Conservation (phyloP, 2,888 invertebrate genomes). For the Xylota sylvarum region DNA sequence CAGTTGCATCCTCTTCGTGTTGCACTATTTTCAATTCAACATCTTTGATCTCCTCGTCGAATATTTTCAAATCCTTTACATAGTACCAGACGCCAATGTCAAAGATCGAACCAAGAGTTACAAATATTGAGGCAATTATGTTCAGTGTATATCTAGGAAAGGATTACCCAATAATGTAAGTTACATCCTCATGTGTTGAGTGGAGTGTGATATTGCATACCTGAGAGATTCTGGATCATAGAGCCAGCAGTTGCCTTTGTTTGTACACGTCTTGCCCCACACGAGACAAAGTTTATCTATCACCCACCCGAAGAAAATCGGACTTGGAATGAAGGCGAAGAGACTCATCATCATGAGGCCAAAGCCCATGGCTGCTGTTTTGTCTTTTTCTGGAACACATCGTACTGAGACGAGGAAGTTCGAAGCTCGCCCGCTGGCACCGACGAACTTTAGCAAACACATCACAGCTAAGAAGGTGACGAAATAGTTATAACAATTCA, state of each 20-base stretch:
- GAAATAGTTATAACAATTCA: constrained; percentile 87
- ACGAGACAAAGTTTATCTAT: constrained; percentile 88
- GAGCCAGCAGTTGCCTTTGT: constrained; percentile 90
- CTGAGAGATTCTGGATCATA: constrained; percentile 88
- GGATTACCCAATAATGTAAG: too few species aligned
- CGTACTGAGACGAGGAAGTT: constrained; percentile 88
- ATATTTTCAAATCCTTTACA: constrained; percentile 89
- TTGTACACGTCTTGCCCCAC: constrained; percentile 90
- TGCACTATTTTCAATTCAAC: constrained; percentile 83
- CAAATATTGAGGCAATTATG: constrained; percentile 88
- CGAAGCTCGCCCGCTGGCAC: constrained; percentile 88
- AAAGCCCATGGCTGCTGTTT: constrained; percentile 90
- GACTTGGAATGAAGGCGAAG: constrained; percentile 91
- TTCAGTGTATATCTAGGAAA: constrained; percentile 87
- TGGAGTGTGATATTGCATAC: constrained; percentile 67
- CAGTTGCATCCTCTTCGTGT: constrained; percentile 82
- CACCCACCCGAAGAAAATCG: constrained; percentile 91
- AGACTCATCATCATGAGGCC: constrained; percentile 89
- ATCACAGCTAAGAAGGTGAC: constrained; percentile 86
- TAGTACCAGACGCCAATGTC: constrained; percentile 89
- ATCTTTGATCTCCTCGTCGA: constrained; percentile 87
- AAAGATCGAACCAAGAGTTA: constrained; percentile 88
- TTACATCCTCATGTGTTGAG: not conserved
- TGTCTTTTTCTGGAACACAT: constrained; percentile 90
- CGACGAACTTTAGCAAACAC: constrained; percentile 87